Evolutionary conservation across 92 coral and sea anemone genomes (phyloP).

Genomic region (Montipora capitata): DNA sequence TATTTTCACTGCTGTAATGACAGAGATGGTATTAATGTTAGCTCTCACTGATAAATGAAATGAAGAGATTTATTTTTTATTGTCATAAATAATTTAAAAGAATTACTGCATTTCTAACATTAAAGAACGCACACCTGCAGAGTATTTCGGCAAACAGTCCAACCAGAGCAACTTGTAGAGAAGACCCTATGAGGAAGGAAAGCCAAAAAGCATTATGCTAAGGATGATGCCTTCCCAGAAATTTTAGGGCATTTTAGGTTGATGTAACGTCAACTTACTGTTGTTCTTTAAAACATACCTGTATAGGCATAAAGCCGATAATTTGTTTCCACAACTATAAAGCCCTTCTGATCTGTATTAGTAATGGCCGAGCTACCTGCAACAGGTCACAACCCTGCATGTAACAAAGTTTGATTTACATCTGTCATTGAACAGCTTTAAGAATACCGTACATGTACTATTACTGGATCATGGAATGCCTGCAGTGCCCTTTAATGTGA

Average conservation of each 20-base stretch:
- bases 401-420: too few relatives aligned
- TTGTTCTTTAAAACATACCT: conserved; percentile 58
- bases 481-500: too few relatives aligned
- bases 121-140: conserved; percentile 78
- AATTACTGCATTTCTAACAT: too few relatives aligned
- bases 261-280: neutral
- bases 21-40: too few relatives aligned
- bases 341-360: conserved; percentile 75
- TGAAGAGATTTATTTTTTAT: too few relatives aligned
- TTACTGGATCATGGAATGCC: too few relatives aligned
- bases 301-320: conserved; percentile 96
- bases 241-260: neutral
- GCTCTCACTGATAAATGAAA: too few relatives aligned
- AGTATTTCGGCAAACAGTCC: conserved; percentile 96
- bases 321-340: conserved; percentile 93
- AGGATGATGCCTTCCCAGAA: neutral
- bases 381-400: neutral
- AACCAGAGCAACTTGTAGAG: conserved; percentile 93
- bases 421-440: too few relatives aligned
- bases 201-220: neutral
- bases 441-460: too few relatives aligned
- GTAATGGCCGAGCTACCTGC: conserved; percentile 18
- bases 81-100: too few relatives aligned
- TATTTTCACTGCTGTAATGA: too few relatives aligned
- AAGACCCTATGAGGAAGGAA: conserved; percentile 72